Conservation (phyloP, 2,797 vertebrate species). For the Benthosema pterotum region DNA sequence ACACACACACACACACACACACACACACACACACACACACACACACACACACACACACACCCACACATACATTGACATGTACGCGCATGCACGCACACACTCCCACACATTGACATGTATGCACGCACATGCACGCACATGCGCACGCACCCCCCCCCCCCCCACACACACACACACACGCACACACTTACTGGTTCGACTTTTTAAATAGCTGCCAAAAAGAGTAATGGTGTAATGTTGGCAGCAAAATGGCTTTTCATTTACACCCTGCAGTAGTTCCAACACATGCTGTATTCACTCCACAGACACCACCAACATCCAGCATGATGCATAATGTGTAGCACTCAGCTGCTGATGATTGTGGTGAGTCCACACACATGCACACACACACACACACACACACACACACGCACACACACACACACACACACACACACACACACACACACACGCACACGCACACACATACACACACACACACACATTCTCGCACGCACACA, state of each 20-base stretch:
- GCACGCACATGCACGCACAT: constrained; percentile 12
- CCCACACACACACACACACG: background rate
- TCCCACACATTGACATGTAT: background rate
- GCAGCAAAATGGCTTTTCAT: constrained; percentile 42
- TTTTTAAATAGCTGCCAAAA: constrained; percentile 43
- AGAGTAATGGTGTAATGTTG: constrained; percentile 29
- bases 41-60: background rate
- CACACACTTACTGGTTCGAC: background rate
- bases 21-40: background rate
- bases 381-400: background rate
- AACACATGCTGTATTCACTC: constrained; percentile 15
- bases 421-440: background rate
- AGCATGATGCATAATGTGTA: background rate
- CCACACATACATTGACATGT: background rate
- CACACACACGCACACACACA: constrained; percentile 8
- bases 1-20: background rate
- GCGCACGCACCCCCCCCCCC: constrained; percentile 7
- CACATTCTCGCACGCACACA: too few relatives aligned
- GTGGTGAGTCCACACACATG: background rate
- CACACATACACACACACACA: too few relatives aligned
- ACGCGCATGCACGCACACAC: constrained; percentile 10
- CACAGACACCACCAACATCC: constrained; percentile 3
- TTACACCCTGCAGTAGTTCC: constrained; percentile 38
- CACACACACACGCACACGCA: too few relatives aligned
- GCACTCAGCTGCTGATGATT: constrained; percentile 2